A percentile compares a stretch with the other conserved stretches of the same genome.
Evolutionary conservation across 2,797 vertebrate genomes (phyloP).

Genomic region (Phalloptychus januarius): DNA sequence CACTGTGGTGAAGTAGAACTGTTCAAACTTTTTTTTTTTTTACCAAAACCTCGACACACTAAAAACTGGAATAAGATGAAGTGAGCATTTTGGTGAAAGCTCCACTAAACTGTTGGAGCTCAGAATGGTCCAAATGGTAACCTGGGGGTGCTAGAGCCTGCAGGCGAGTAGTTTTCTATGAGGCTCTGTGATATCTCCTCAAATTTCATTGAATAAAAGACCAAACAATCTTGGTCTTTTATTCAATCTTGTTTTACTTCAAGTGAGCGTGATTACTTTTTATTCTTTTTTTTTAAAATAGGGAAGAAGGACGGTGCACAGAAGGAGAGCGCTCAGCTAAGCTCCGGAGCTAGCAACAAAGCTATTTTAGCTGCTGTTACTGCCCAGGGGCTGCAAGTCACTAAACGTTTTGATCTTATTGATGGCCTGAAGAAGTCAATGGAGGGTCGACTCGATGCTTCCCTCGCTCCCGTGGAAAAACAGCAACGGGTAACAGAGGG

Average conservation of each 20-base stretch:
- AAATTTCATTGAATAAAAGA: too few relatives aligned
- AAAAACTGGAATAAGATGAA: background rate
- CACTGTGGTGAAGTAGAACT: conserved; percentile 6
- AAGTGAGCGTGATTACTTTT: too few relatives aligned
- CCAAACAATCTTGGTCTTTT: too few relatives aligned
- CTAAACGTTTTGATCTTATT: background rate
- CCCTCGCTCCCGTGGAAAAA: background rate
- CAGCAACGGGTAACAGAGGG: background rate
- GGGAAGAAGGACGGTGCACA: background rate
- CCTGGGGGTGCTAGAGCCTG: too few relatives aligned
- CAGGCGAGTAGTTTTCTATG: too few relatives aligned
- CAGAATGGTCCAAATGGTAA: background rate
- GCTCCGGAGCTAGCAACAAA: background rate
- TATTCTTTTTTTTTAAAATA: background rate
- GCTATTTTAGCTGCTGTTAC: background rate
- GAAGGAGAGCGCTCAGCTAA: background rate
- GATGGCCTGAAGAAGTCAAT: background rate
- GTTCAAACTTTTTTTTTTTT: conserved; percentile 44
- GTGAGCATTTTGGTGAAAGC: background rate
- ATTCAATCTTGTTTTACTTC: too few relatives aligned
- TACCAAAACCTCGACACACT: background rate
- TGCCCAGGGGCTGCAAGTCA: background rate
- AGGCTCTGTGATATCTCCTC: too few relatives aligned
- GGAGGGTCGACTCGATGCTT: background rate
- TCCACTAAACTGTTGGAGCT: background rate